Percentiles rank a stretch among this genome's conserved stretches.
Conservation (phyloP, 2,113 vertebrate genomes). For the Porphyrio hochstetteri region DNA sequence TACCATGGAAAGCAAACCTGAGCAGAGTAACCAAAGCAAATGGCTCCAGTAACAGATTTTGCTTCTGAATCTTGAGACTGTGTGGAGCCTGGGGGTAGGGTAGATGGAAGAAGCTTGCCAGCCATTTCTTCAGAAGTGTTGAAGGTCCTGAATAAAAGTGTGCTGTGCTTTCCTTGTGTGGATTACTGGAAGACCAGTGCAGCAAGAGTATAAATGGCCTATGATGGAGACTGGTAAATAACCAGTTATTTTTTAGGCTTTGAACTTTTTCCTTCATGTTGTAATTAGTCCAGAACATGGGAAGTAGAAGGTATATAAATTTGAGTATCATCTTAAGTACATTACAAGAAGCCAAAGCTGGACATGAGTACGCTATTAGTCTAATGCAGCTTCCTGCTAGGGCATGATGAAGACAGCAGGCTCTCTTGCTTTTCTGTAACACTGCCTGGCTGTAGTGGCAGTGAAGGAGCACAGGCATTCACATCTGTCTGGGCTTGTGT, state of each 20-base stretch:
- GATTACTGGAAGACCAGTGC: background rate
- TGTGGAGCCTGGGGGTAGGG: background rate
- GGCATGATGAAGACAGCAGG: background rate
- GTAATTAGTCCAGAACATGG: background rate
- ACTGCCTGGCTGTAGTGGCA: background rate
- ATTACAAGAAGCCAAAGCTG: background rate
- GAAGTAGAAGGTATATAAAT: background rate
- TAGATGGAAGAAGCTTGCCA: background rate
- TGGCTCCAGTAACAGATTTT: background rate
- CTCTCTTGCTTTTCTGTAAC: background rate
- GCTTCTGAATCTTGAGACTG: background rate
- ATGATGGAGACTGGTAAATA: background rate
- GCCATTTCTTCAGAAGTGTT: background rate
- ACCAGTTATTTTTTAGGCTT: background rate
- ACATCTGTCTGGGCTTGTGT: background rate
- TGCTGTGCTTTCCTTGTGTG: background rate
- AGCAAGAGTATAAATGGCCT: background rate
- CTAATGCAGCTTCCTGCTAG: background rate
- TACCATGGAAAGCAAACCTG: background rate
- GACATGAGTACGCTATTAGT: background rate
- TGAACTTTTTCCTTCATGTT: background rate
- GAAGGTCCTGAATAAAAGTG: background rate
- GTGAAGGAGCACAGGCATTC: background rate
- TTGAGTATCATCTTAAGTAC: background rate
- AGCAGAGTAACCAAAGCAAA: background rate